phyloP scores from a whole-genome alignment of 2,888 invertebrate species.

The Busseola fusca region DNA sequence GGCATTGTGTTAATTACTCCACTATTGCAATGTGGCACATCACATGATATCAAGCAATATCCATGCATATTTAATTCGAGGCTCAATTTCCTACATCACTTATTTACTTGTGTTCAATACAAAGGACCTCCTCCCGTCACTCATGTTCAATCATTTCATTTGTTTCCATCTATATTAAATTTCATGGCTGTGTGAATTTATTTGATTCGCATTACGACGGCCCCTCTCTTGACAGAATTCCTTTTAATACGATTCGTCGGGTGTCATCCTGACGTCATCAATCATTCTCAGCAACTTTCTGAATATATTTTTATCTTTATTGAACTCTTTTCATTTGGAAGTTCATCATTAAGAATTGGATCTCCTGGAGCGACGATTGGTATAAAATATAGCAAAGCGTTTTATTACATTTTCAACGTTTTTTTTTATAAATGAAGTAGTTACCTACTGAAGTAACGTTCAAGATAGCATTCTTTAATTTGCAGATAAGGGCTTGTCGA shows the following conservation, averaged over 20 bases:
- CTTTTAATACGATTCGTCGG: constrained; percentile 58
- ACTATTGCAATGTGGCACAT: constrained; percentile 13
- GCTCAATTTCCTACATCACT: constrained; percentile 24
- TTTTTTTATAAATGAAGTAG: constrained; percentile 17
- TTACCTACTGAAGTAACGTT: neutral
- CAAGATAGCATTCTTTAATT: neutral
- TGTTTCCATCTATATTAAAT: constrained; percentile 60
- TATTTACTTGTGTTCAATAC: constrained; percentile 31
- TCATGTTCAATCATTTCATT: constrained; percentile 55
- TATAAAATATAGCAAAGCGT: constrained; percentile 6
- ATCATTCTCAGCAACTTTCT: constrained; percentile 60
- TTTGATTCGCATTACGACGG: constrained; percentile 59
- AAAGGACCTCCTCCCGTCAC: constrained; percentile 33
- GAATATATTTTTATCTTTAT: constrained; percentile 62
- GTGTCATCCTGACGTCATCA: constrained; percentile 58
- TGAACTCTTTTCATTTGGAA: constrained; percentile 59
- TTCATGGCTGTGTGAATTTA: constrained; percentile 60
- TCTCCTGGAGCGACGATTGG: constrained; percentile 30
- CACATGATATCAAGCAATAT: constrained; percentile 9
- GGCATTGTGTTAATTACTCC: constrained; percentile 2
- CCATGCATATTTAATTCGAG: constrained; percentile 33
- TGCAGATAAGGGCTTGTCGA: neutral
- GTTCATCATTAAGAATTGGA: constrained; percentile 55
- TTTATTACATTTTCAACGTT: constrained; percentile 13
- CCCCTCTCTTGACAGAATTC: constrained; percentile 37